Evolutionary conservation across 1,140 invertebrate genomes (phyloP), one percentile per base, ranked within the genome.

Genomic region (Scaptomyza montana): DNA sequence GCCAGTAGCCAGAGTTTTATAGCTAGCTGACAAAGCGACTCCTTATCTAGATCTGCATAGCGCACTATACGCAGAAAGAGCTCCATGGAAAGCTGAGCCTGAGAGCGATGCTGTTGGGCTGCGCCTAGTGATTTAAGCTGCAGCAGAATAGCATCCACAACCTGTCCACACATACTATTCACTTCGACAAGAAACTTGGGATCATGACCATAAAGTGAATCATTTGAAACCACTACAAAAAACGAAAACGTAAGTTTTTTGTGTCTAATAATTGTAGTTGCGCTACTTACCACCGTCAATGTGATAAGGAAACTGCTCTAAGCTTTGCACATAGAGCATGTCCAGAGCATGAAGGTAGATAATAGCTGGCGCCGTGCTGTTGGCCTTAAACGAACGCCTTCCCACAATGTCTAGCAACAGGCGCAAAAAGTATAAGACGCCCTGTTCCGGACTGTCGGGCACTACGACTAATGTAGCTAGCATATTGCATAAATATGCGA

Each of bases 141-240:
- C 25, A 93, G 92, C 4, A 98, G 92, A 54, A 98, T 93, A 92
- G 97, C 95, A 74, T 96, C 95, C 8, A 98, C 92, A 50, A 98
- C 92, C 64, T 96, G 95, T 0, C 94, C 94, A 60, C 95, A 95
- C 76, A 98, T 95, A 80, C 94, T 95, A 77, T 97, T 95, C 0
- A 98, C 93, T 93, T 97, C 96, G 3, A 91, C 92, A 9, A 98
- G 92, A 92, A 97, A 99, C 92, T 98, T 96, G 28, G 95, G 94
- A 93, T 98, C 97, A 45, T 95, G 95, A 2, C 97, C 98, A 92
- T 99, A 99, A n/a, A 99, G 92, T 53, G 95, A 94, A 92, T 99
- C 98, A 92, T 99, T 99, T 2, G 98, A 98, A 90, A 98, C 96
- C 56, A 99, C 97, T 91, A 45, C 0, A 66, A 45, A 47, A 41